phyloP scores from a whole-genome alignment of 2,888 invertebrate species.

The Mylabris sibirica region DNA sequence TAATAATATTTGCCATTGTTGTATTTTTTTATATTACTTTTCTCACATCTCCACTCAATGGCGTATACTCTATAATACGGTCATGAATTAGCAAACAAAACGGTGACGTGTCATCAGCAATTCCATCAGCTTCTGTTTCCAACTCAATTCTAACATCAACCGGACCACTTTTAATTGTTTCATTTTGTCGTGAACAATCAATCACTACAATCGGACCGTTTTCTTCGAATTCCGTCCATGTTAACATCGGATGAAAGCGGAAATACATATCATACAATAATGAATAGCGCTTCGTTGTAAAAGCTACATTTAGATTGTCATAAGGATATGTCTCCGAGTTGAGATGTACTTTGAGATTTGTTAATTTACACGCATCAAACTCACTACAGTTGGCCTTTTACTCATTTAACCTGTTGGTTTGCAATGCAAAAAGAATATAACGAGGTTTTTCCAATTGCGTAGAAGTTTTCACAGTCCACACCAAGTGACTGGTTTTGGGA shows the following conservation, averaged over 20 bases:
- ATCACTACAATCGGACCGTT: conserved; percentile 43
- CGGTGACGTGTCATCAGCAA: conserved; percentile 42
- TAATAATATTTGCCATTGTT: no score
- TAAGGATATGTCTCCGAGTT: conserved; percentile 55
- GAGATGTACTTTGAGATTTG: conserved; percentile 52
- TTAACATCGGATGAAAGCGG: conserved; percentile 35
- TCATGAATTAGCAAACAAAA: conserved; percentile 45
- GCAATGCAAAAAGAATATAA: conserved; percentile 53
- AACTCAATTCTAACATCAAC: conserved; percentile 47
- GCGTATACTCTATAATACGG: conserved; percentile 40
- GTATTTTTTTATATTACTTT: conserved; percentile 33
- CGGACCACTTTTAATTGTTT: conserved; percentile 40
- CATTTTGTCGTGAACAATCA: conserved; percentile 46
- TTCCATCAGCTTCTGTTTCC: conserved; percentile 39
- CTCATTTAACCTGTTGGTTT: conserved; percentile 51
- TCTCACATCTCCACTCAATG: conserved; percentile 37
- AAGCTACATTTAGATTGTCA: conserved; percentile 48
- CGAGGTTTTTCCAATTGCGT: conserved; percentile 53
- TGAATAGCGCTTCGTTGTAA: conserved; percentile 40
- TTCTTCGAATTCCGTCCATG: conserved; percentile 35
- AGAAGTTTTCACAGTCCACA: conserved; percentile 51
- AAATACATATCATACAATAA: conserved; percentile 44
- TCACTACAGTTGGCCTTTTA: conserved; percentile 35
- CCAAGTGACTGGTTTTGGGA: conserved; percentile 47
- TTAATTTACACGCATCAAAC: conserved; percentile 48